Evolutionary conservation across 2,888 invertebrate species (phyloP), one percentile per base, ranked within the genome.

Genomic region (Tanypteryx hageni): DNA sequence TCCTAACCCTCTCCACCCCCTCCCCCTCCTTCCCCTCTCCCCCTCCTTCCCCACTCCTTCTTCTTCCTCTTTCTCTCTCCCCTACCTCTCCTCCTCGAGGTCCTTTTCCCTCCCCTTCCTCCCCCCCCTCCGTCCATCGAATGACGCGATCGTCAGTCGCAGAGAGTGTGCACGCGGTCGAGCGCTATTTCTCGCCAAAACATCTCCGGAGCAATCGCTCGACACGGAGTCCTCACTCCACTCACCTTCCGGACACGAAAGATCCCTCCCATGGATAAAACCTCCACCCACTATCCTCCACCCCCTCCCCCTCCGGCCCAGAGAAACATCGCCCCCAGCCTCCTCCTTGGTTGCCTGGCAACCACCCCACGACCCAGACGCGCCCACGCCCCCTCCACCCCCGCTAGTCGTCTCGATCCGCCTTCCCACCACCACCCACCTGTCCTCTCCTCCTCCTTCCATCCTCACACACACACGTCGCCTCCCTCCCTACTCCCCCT

Each of bases 381-480:
- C 61, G 22, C 27, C 86, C 89, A 89, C 64, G 44, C 64, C 89
- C 64, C 31, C 64, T 44, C 86, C 57, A 18, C 22, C n/a, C 61
- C 76, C 64, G 61, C 44, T 61, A 59, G 44, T 61, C 22, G 16
- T 31, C 64, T 27, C 44, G 11, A 18, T 59, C 86, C 14, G 9
- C 16, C 61, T 7, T 61, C 61, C 31, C 13, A 31, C 59, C 86
- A 10, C 18, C 86, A 31, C 4, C 4, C 83, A 56, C 18, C 56
- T 4, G 14, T 18, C 83, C 64, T 18, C 44, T 14, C 8, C 64
- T 13, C 18, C 13, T 11, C 64, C 56, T 18, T 56, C 56, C 56
- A 11, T 11, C 16, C 56, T n/a, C 83, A n/a, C 18, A n/a, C 22
- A 3, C 18, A n/a, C 10, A 16, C 68, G 22, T 76, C 68, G 57